Evolutionary conservation across 64 coral and sea anemone genomes (phyloP).

Genomic region (Pachyseris speciosa): DNA sequence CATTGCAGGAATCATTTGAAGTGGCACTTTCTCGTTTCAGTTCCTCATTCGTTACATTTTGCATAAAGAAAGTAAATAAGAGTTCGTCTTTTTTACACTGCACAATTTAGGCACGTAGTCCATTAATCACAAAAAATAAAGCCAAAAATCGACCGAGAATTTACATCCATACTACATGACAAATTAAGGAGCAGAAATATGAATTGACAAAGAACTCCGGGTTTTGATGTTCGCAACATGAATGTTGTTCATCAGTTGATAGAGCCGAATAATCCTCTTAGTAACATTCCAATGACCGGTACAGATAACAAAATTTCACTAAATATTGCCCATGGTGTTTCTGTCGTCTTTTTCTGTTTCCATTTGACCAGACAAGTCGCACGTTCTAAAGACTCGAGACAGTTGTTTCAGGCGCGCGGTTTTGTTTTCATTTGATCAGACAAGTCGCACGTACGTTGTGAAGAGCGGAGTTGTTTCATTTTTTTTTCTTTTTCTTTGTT

Average conservation of each 20-base stretch:
- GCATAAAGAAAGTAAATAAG: background rate
- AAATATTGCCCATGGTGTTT: background rate
- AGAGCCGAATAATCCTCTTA: background rate
- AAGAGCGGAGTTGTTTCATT: too few species aligned
- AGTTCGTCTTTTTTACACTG: background rate
- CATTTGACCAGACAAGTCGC: too few species aligned
- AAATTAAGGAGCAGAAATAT: background rate
- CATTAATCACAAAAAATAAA: background rate
- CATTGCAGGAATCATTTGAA: background rate
- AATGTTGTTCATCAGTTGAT: background rate
- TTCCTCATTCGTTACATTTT: background rate
- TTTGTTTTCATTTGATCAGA: background rate
- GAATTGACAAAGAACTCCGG: background rate
- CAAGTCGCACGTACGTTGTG: background rate
- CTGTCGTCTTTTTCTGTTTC: background rate
- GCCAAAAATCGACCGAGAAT: background rate
- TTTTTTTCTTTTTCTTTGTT: too few species aligned
- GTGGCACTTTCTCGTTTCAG: background rate
- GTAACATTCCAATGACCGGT: background rate
- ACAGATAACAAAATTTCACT: background rate
- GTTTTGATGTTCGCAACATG: background rate
- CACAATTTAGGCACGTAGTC: background rate
- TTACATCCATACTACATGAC: background rate
- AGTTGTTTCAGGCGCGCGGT: background rate
- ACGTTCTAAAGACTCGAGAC: too few species aligned